Evolutionary conservation across 2,888 invertebrate genomes (phyloP).

Genomic region (Unio pictorum): DNA sequence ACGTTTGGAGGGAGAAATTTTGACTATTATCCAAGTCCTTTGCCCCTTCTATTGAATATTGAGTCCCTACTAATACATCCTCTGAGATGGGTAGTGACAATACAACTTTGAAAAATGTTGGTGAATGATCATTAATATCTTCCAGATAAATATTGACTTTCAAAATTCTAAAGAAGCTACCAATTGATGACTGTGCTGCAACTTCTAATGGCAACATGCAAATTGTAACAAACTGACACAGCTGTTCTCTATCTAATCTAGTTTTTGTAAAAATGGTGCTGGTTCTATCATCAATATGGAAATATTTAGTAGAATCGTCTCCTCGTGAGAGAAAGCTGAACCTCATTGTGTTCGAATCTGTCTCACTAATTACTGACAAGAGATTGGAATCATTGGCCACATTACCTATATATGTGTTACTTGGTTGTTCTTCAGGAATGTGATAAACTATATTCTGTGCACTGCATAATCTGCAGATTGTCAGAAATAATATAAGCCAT

Average conservation of each 20-base stretch:
- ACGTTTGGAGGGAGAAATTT: conserved; percentile 36
- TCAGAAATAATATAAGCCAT: no score
- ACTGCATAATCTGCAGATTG: no score
- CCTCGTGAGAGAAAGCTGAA: conserved; percentile 47
- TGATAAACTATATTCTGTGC: conserved; percentile 44
- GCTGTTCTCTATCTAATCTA: conserved; percentile 37
- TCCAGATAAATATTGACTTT: conserved; percentile 47
- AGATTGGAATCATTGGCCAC: conserved; percentile 42
- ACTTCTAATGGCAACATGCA: conserved; percentile 35
- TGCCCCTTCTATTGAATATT: conserved; percentile 42
- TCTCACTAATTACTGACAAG: conserved; percentile 35
- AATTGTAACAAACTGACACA: conserved; percentile 39
- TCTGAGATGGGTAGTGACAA: conserved; percentile 38
- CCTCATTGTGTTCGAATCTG: conserved; percentile 32
- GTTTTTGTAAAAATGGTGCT: conserved; percentile 34
- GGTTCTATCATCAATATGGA: conserved; percentile 31
- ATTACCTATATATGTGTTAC: conserved; percentile 50
- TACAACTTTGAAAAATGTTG: conserved; percentile 38
- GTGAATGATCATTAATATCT: conserved; percentile 59
- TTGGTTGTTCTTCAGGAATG: conserved; percentile 55
- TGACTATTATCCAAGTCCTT: conserved; percentile 43
- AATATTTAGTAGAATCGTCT: conserved; percentile 24
- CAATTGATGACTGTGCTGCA: conserved; percentile 41
- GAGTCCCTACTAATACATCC: conserved; percentile 34
- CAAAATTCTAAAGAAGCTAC: conserved; percentile 50